Conservation (phyloP, 37 sponge, comb jelly and placozoan species). For the Hormiphora californensis region DNA sequence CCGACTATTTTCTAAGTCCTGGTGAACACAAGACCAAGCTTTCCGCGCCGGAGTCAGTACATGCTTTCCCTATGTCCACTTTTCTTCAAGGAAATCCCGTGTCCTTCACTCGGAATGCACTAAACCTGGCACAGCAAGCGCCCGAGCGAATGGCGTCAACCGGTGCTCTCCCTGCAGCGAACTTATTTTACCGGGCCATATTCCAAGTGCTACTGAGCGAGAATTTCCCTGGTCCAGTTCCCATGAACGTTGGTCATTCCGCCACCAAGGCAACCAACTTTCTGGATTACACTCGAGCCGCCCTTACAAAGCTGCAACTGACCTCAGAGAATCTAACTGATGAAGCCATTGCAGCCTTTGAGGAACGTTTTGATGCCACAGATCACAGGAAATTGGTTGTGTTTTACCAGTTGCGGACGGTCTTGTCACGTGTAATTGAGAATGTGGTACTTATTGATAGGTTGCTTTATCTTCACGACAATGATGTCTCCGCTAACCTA, state of each 20-base stretch:
- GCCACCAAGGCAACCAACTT: neutral
- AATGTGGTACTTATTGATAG: neutral
- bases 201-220: conserved; percentile 29
- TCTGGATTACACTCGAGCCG: neutral
- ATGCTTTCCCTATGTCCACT: neutral
- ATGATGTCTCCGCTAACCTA: neutral
- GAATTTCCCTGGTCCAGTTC: neutral
- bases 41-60: neutral
- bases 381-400: neutral
- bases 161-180: neutral
- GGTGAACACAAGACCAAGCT: neutral
- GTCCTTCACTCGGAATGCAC: conserved; percentile 44
- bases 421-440: conserved; percentile 17
- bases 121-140: conserved; percentile 24
- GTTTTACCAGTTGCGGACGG: conserved; percentile 5
- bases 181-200: conserved; percentile 7
- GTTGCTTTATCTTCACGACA: conserved; percentile 21
- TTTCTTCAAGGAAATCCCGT: neutral
- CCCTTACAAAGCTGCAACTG: neutral
- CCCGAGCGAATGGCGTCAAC: conserved; percentile 9
- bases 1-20: neutral
- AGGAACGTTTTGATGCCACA: neutral
- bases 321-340: neutral
- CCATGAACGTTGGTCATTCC: conserved; percentile 41
- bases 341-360: neutral